phyloP scores from a whole-genome alignment of 2,888 invertebrate genomes.

The Taphrorychus bicolor region DNA sequence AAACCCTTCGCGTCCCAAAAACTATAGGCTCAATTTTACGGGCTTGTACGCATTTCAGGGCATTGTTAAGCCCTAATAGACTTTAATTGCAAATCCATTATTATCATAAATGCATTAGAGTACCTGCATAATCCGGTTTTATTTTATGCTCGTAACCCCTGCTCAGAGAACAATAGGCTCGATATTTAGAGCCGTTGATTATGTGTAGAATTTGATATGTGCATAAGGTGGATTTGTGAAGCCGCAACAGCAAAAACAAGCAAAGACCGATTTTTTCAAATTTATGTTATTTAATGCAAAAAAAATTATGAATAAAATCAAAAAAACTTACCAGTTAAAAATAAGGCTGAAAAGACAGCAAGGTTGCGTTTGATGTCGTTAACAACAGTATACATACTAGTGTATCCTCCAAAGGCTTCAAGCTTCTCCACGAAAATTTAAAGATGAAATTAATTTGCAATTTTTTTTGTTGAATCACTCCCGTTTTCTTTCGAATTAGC shows the following conservation, averaged over 20 bases:
- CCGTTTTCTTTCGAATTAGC: slow-evolving; percentile 15
- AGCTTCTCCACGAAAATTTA: slow-evolving; percentile 17
- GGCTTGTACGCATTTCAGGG: not conserved
- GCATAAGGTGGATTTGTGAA: not conserved
- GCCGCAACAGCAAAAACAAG: not conserved
- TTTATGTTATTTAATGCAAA: too few species aligned
- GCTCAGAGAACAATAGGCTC: not conserved
- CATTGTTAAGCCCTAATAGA: not conserved
- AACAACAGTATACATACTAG: slow-evolving; percentile 51
- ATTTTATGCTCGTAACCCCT: not conserved
- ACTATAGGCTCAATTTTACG: too few species aligned
- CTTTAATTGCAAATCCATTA: not conserved
- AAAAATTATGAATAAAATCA: not conserved
- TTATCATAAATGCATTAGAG: not conserved
- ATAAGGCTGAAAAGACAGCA: slow-evolving; percentile 49
- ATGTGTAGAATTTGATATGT: too few species aligned
- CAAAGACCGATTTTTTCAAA: too few species aligned
- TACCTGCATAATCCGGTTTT: not conserved
- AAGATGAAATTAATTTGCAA: slow-evolving; percentile 23
- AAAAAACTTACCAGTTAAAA: slow-evolving; percentile 50
- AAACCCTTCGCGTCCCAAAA: too few species aligned
- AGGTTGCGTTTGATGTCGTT: slow-evolving; percentile 50
- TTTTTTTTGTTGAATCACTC: slow-evolving; percentile 40
- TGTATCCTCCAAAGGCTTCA: slow-evolving; percentile 12
- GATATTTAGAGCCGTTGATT: not conserved